Evolutionary conservation across 2,888 invertebrate species (phyloP).

Genomic region (Strigamia transsilvanica): DNA sequence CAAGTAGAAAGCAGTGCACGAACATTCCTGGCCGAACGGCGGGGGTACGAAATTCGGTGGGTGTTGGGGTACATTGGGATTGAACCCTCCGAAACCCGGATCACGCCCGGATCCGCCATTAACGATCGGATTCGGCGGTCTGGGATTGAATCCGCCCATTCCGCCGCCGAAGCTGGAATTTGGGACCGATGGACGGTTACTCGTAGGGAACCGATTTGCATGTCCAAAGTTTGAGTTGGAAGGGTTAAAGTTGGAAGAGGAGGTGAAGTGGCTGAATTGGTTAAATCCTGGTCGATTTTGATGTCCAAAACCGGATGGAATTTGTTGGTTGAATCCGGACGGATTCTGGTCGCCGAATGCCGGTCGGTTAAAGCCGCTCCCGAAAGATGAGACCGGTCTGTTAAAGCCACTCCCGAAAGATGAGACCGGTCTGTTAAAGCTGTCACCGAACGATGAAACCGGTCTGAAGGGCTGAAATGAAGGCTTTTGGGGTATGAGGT

Average conservation of each 20-base stretch:
- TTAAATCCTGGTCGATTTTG: neutral
- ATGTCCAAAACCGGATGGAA: neutral
- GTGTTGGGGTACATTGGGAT: neutral
- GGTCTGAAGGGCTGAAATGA: slow-evolving; percentile 7
- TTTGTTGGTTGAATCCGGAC: neutral
- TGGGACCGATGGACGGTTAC: neutral
- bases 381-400: neutral
- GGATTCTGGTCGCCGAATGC: neutral
- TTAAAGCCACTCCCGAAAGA: neutral
- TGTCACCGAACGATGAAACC: neutral
- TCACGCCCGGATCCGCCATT: neutral
- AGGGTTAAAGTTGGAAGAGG: neutral
- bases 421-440: neutral
- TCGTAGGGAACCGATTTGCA: neutral
- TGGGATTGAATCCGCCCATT: neutral
- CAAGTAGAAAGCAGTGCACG: slow-evolving; percentile 57
- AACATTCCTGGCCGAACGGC: slow-evolving; percentile 54
- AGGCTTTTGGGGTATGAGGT: neutral
- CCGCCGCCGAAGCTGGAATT: neutral
- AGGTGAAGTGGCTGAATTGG: neutral
- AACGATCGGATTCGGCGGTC: neutral
- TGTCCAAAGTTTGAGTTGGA: neutral
- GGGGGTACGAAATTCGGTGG: slow-evolving; percentile 46
- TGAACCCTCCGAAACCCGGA: slow-evolving; percentile 33
- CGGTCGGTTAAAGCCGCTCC: neutral